Evolutionary conservation across 1,140 invertebrate species (phyloP), one percentile per base, ranked within the genome.

Genomic region (Dendroctonus valens): DNA sequence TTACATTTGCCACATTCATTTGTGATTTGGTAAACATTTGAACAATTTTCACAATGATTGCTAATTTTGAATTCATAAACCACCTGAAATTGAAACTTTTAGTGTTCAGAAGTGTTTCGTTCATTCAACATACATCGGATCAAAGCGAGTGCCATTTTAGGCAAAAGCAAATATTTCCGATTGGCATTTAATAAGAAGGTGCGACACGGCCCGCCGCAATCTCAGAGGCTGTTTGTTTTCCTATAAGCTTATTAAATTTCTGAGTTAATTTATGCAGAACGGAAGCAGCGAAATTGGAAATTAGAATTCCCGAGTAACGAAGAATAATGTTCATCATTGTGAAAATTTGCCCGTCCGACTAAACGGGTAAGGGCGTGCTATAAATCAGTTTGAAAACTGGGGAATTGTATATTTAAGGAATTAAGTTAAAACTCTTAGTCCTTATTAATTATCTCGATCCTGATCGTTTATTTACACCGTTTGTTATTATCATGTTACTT

Each of bases 321-420:
- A 69, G 68, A 69, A 69, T 65, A 69, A 69, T 69, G 68, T 69
- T 66, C 68, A 65, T 69, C 68, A 69, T 69, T 69, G 68, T 69
- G 63, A 69, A 69, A 69, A 69, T 69, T 60, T 67, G 68, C 68
- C 55, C 62, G 58, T 50, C 68, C 63, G 51, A 53, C 50, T 63
- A 63, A 63, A 63, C 62, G 62, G 54, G 62, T 65, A 48, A 41
- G 48, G 62, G 62, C 41, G 53, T 65, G 41, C 62, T 41, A 65
- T 65, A 65, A 65, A 65, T 65, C 62, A 65, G 42, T 57, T 63
- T 57, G 54, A 65, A 65, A 65, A 55, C 62, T 57, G 60, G 50
- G 46, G 44, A 65, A 65, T 65, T 65, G 54, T 65, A 57, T 65
- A 57, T 65, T 65, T 65, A 63, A 63, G 50, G 60, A 63, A 63